Evolutionary conservation across 1,140 invertebrate genomes (phyloP).

Genomic region (Micrasema minimum): DNA sequence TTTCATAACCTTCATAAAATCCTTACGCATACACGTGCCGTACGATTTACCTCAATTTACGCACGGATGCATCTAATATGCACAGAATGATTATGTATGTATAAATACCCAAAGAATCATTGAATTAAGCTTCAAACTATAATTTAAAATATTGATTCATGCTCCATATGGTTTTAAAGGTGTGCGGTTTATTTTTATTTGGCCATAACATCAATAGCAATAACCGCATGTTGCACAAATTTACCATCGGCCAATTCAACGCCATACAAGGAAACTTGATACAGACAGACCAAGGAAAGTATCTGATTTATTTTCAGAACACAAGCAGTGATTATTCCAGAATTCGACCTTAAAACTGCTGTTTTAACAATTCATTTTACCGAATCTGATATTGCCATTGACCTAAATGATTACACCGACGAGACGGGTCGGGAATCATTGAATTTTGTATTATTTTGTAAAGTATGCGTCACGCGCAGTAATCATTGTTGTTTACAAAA

Average conservation of each 20-base stretch:
- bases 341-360: conserved; percentile 14
- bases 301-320: not conserved
- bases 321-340: conserved; percentile 17
- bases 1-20: not conserved
- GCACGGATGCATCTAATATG: no score
- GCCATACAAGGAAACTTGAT: conserved; percentile 24
- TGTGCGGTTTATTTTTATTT: no score
- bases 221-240: no score
- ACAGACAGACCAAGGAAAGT: conserved; percentile 8
- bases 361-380: conserved; percentile 16
- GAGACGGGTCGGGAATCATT: conserved; percentile 20
- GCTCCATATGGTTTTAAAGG: no score
- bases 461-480: conserved; percentile 6
- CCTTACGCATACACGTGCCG: no score
- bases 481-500: conserved; percentile 9
- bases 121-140: no score
- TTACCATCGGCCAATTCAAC: not conserved
- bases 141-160: no score
- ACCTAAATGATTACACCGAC: conserved; percentile 37
- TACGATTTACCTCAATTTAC: no score
- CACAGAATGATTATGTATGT: no score
- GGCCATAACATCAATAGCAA: no score
- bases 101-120: no score
- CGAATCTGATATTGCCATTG: conserved; percentile 29
- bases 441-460: not conserved